Evolutionary conservation across 2,113 vertebrate species (phyloP), one percentile per base, ranked within the genome.

Genomic region (Oreochromis aureus): DNA sequence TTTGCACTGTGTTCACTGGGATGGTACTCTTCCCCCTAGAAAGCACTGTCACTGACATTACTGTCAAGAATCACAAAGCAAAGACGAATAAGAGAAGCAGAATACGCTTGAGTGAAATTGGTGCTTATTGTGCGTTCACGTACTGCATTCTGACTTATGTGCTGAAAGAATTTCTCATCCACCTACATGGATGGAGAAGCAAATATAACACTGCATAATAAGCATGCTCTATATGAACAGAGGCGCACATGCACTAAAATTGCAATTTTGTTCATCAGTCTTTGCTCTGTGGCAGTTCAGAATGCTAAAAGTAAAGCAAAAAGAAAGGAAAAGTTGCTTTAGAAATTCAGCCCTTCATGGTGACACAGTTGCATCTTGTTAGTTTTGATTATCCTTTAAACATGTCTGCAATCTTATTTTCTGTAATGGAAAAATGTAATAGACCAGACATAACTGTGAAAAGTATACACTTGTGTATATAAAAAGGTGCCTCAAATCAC

Each of bases 1-100:
- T 95, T 93, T 94, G 89, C 86, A 85, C 78, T 83, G 54, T 32
- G 83, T 87, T 51, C 10, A 13, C 63, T 86, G 81, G 82, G 54
- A 18, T 86, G 41, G 53, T 48, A 32, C 85, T 86, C 87, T 92
- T 73, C 89, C 87, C 87, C 79, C 44, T 27, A 19, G 22, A 51
- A 24, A 63, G 82, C n/a, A n/a, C 13, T 12, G 34, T 6, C 79
- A 82, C 55, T 87, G 54, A 87, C 82, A 79, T 66, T 89, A 85
- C 66, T 44, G 82, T 63, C 63, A 89, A 39, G 80, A 6, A 4
- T n/a, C 66, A 92, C 73, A 89, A 86, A 80, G 61, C n/a, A 66
- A n/a, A 55, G 56, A 44, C 51, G 58, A 53, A 63, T 6, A 16
- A 24, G 11, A 48, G 30, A 8, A 22, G 59, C 18, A 2, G 12